Percentiles rank a stretch among this genome's conserved stretches.
Evolutionary conservation across 2,113 vertebrate genomes (phyloP).

Genomic region (Grallaria varia): DNA sequence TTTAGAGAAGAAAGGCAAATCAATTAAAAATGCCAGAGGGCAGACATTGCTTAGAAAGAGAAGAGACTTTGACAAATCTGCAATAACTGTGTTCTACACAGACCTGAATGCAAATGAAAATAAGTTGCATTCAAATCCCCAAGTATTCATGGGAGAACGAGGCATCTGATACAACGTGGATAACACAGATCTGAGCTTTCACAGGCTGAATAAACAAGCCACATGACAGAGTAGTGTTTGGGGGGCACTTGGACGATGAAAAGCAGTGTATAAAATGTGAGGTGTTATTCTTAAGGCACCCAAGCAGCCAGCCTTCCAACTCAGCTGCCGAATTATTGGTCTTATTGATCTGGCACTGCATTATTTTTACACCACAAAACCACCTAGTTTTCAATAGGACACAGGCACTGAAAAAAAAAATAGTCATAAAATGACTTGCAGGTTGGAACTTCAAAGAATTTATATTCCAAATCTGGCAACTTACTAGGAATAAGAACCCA

Average conservation of each 20-base stretch:
- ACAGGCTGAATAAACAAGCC: not conserved
- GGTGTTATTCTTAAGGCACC: constrained; percentile 24
- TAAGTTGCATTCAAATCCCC: not conserved
- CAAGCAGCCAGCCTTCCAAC: constrained; percentile 8
- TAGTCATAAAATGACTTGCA: not conserved
- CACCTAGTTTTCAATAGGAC: not conserved
- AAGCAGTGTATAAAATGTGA: not conserved
- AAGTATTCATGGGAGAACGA: not conserved
- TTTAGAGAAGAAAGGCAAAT: constrained; percentile 21
- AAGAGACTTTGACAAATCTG: constrained; percentile 23
- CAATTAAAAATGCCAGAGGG: constrained; percentile 46
- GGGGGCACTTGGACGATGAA: constrained; percentile 3
- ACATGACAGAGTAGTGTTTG: not conserved
- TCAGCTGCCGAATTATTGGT: constrained; percentile 50
- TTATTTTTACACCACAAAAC: constrained; percentile 3
- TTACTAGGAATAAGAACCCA: not conserved
- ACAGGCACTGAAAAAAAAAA: not conserved
- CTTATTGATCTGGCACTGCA: constrained; percentile 42
- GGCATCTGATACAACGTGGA: not conserved
- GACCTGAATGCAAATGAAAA: not conserved
- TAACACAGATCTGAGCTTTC: not conserved
- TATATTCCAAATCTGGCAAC: not conserved
- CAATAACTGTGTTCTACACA: not conserved
- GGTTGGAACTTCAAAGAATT: not conserved
- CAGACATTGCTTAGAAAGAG: not conserved